phyloP scores from a whole-genome alignment of 2,888 invertebrate species.

The Epistrophe eligans region DNA sequence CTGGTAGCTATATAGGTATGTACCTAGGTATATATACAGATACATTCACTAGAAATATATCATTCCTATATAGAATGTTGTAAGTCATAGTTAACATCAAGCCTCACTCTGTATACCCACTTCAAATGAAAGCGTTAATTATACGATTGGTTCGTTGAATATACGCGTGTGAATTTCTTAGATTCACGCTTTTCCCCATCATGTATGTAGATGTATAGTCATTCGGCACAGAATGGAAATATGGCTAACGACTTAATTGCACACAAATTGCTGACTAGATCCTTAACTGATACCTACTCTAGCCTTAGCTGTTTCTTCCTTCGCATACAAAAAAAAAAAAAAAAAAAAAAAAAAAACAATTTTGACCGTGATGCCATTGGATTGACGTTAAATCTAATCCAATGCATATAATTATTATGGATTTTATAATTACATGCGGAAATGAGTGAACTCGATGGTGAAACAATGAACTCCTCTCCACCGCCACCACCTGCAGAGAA shows the following conservation, averaged over 20 bases:
- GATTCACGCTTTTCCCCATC: conserved; percentile 12
- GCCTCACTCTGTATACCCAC: conserved; percentile 7
- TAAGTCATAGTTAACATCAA: neutral
- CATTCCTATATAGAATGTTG: conserved; percentile 4
- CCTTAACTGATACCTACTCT: conserved; percentile 2
- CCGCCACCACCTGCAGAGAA: too few relatives aligned
- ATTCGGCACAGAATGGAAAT: conserved; percentile 24
- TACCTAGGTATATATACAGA: neutral
- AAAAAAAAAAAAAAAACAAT: conserved; percentile 8
- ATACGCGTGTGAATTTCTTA: conserved; percentile 68
- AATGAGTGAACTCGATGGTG: conserved; percentile 36
- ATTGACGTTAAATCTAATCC: conserved; percentile 69
- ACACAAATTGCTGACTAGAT: conserved; percentile 59
- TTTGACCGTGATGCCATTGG: conserved; percentile 54
- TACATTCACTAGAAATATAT: conserved; percentile 9
- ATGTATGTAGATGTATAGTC: neutral
- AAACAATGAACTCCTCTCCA: conserved; percentile 7
- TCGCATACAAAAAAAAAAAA: neutral
- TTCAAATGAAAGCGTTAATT: conserved; percentile 50
- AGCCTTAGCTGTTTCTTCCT: neutral
- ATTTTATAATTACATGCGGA: conserved; percentile 67
- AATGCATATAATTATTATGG: conserved; percentile 50
- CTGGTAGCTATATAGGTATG: neutral
- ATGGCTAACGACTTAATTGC: conserved; percentile 68
- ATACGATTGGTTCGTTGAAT: conserved; percentile 38